A percentile compares a stretch with the other conserved stretches of the same genome.
phyloP scores from a whole-genome alignment of 1,140 invertebrate species.

The Grapholita molesta region DNA sequence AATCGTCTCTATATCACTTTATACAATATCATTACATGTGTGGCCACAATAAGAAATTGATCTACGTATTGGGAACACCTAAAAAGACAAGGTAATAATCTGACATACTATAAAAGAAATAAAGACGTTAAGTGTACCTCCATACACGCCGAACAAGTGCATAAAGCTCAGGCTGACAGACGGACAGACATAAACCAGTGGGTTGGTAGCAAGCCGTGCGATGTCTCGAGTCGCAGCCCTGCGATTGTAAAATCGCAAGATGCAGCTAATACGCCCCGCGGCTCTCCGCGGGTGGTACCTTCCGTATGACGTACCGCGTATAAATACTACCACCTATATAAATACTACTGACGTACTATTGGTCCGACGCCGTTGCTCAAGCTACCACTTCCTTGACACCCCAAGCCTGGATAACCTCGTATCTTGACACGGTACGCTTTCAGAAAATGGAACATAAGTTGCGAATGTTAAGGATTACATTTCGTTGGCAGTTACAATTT shows the following conservation, averaged over 20 bases:
- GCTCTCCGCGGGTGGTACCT: slow-evolving; percentile 7
- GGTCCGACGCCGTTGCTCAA: background rate
- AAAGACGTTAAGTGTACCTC: background rate
- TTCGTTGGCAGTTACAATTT: background rate
- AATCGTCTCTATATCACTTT: background rate
- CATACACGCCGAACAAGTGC: background rate
- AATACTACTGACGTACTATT: background rate
- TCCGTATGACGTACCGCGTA: slow-evolving; percentile 1
- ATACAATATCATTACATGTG: background rate
- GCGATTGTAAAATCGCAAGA: slow-evolving; percentile 12
- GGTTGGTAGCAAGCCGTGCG: background rate
- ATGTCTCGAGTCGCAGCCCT: background rate
- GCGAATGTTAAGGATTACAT: background rate
- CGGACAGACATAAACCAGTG: background rate
- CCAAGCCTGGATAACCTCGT: background rate
- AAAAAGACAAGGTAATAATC: background rate
- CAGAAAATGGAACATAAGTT: background rate
- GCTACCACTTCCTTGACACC: background rate
- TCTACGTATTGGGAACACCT: background rate
- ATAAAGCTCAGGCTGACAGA: background rate
- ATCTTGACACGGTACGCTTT: background rate
- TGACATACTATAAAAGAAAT: background rate
- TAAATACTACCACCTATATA: background rate
- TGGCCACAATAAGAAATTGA: background rate
- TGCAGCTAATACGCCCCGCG: slow-evolving; percentile 2